A percentile compares a stretch with the other conserved stretches of the same genome.
Evolutionary conservation across 2,888 invertebrate genomes (phyloP).

Genomic region (Hemithea aestivaria): DNA sequence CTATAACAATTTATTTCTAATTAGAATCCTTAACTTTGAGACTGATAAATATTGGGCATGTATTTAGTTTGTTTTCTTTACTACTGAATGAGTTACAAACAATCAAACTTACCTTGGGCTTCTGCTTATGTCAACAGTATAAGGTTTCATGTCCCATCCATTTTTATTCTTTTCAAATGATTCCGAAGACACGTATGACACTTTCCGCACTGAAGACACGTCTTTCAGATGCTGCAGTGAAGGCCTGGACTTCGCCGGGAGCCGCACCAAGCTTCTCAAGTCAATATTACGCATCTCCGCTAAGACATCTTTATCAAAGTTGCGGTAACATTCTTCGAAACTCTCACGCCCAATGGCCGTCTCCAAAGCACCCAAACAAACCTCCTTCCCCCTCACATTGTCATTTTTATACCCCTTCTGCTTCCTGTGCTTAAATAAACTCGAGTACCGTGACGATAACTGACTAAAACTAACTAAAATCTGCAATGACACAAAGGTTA

Average conservation of each 20-base stretch:
- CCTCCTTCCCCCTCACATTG: conserved; percentile 57
- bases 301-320: conserved; percentile 68
- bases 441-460: conserved; percentile 65
- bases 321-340: conserved; percentile 57
- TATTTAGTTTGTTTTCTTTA: too few relatives aligned
- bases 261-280: conserved; percentile 42
- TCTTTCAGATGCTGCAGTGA: conserved; percentile 32
- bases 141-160: conserved; percentile 51
- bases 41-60: too few relatives aligned
- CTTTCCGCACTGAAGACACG: conserved; percentile 46
- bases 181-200: conserved; percentile 59
- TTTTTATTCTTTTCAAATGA: conserved; percentile 68
- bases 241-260: conserved; percentile 34
- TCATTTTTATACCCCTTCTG: conserved; percentile 52
- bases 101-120: conserved; percentile 33
- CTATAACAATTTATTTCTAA: too few relatives aligned
- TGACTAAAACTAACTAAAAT: conserved; percentile 75
- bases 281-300: conserved; percentile 58
- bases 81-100: too few relatives aligned
- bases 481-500: conserved; percentile 69
- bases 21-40: too few relatives aligned
- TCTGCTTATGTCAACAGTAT: conserved; percentile 45
- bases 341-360: conserved; percentile 63
- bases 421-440: conserved; percentile 66
- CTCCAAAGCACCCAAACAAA: conserved; percentile 41